Base-by-base conservation (phyloP, 2,797 vertebrate species). In the Catamblyrhynchus diadema region DNA sequence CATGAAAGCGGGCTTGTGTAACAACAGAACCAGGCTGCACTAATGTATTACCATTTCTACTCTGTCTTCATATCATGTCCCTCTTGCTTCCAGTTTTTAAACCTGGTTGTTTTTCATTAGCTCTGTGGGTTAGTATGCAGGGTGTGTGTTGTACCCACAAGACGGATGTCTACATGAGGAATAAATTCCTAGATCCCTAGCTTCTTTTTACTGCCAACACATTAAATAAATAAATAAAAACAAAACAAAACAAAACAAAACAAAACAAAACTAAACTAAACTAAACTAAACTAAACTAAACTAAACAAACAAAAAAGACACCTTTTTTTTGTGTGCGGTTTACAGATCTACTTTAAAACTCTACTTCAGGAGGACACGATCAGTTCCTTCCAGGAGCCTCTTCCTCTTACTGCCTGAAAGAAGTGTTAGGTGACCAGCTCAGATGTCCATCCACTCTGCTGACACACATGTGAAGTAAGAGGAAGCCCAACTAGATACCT, bases 291-390 rank as follows among this genome's bases (percentile, higher is more conserved):
- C 5, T n/a, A n/a, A 37, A 37, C 37, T 2, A 6, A 60, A 15
- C 6, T 8, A 41, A 24, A 18, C 5, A 9, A 45, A 21, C 15
- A 20, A 35, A 54, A 37, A 33, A 6, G 2, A 6, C 2, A 2
- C 9, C 39, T 32, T 64, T 81, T 8, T 48, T 5, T 28, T 4
- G 11, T 5, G 6, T 72, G 11, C n/a, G 17, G 8, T 37, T 70
- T 59, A 62, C 5, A 47, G 21, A 67, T 33, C 8, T 57, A 12
- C 32, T 78, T 86, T 24, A 33, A 37, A 91, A 64, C 48, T 71
- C 14, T 53, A 22, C 8, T 61, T 81, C 27, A 47, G 20, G 16
- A 83, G 61, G 35, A 78, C 30, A 33, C 5, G 22, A 71, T 2
- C 19, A 50, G 14, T 8, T 1, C 3, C 10, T 65, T 57, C 32